Evolutionary conservation across 2,888 invertebrate genomes (phyloP).

Genomic region (Eudasyphora cyanicolor): DNA sequence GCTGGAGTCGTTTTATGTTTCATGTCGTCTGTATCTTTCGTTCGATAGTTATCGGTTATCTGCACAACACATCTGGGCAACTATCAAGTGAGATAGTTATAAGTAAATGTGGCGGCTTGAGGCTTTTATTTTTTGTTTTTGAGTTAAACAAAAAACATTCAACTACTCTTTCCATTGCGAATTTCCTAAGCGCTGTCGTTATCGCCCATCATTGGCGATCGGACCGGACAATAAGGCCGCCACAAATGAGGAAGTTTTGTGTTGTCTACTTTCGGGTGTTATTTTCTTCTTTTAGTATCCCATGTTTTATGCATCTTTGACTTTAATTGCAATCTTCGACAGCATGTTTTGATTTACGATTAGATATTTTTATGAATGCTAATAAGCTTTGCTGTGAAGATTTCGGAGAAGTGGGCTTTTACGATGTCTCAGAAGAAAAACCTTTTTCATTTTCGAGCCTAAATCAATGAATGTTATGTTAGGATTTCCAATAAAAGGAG

Average conservation of each 20-base stretch:
- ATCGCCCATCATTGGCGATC: neutral
- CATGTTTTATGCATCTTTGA: neutral
- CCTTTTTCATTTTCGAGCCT: no score
- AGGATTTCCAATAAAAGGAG: no score
- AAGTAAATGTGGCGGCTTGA: neutral
- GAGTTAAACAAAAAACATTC: neutral
- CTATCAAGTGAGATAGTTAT: no score
- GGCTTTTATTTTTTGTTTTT: neutral
- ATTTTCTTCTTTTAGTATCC: neutral
- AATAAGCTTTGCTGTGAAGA: no score
- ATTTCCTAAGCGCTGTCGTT: neutral
- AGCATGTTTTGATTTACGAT: neutral
- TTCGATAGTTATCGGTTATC: neutral
- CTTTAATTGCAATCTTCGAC: neutral
- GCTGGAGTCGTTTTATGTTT: neutral
- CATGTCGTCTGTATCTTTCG: neutral
- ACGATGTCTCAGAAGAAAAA: no score
- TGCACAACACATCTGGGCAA: neutral
- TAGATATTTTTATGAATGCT: no score
- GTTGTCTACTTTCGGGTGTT: neutral
- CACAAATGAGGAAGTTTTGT: no score
- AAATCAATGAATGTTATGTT: no score
- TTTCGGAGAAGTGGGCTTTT: no score
- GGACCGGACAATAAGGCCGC: no score
- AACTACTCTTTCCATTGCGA: neutral